A percentile compares a stretch with the other conserved stretches of the same genome.
Conservation (phyloP, 2,113 vertebrate species). For the Balaeniceps rex region DNA sequence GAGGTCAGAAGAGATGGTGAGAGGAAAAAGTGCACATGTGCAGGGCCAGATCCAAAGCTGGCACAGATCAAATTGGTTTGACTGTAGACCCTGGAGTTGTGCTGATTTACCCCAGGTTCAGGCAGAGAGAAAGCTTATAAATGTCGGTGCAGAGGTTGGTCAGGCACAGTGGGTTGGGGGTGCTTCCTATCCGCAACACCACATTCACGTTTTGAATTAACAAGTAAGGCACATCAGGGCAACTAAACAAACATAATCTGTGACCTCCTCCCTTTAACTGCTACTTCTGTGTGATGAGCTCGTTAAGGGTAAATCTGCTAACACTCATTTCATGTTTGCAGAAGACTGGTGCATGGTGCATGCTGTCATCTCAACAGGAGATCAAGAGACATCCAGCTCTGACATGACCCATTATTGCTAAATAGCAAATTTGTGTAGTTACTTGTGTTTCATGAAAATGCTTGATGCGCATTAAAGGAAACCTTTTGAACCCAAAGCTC, state of each 20-base stretch:
- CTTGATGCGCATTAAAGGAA: constrained; percentile 63
- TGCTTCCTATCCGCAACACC: not conserved
- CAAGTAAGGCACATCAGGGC: not conserved
- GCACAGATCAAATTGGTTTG: not conserved
- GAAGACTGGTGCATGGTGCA: not conserved
- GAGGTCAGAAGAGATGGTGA: not conserved
- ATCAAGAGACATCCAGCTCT: constrained; percentile 38
- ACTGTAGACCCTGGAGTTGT: not conserved
- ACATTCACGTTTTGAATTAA: not conserved
- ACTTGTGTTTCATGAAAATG: constrained; percentile 47
- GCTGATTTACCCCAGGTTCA: not conserved
- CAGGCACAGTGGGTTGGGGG: not conserved
- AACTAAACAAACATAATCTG: constrained; percentile 55
- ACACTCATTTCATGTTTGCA: constrained; percentile 39
- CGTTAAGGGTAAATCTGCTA: constrained; percentile 68
- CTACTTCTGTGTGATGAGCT: constrained; percentile 55
- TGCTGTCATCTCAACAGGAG: constrained; percentile 59
- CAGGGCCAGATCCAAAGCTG: not conserved
- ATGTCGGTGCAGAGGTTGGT: not conserved
- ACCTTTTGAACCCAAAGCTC: constrained; percentile 59
- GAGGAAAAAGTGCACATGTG: not conserved
- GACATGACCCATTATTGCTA: constrained; percentile 49
- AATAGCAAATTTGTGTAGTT: constrained; percentile 60
- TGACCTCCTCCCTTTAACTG: constrained; percentile 58
- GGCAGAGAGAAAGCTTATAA: not conserved